These are phyloP conservation scores for Ictidomys tridecemlineatus DNA, from an alignment of 2,113 vertebrate genomes.

Conservation along the genomic window DNA sequence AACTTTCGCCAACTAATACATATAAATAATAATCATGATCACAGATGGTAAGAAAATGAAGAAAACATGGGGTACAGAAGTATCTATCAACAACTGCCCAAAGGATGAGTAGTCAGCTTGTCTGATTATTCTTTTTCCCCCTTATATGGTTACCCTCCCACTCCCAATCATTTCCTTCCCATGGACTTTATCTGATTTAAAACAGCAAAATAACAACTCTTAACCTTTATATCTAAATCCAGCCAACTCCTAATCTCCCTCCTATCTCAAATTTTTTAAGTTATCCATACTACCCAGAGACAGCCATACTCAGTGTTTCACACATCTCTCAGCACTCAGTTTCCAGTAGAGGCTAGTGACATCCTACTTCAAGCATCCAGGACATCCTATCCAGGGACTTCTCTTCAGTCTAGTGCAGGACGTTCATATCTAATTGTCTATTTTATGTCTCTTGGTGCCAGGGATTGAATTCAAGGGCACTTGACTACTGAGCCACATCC, in stretches of 20 bases:
- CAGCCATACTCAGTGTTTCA: not conserved
- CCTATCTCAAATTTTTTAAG: not conserved
- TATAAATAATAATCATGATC: not conserved
- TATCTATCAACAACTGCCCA: not conserved
- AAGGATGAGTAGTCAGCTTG: not conserved
- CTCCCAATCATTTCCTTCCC: slow-evolving; percentile 42
- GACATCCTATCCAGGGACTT: not conserved
- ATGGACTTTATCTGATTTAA: not conserved
- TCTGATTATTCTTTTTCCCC: not conserved
- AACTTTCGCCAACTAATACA: not conserved
- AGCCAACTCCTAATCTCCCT: not conserved
- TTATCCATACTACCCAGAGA: not conserved
- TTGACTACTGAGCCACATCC: no score
- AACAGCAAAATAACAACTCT: not conserved
- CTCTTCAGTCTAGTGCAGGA: not conserved
- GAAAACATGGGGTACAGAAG: not conserved
- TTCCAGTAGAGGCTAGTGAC: not conserved
- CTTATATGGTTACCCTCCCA: not conserved
- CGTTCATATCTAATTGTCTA: not conserved
- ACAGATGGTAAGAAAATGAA: not conserved
- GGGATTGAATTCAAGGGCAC: no score
- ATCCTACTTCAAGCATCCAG: not conserved
- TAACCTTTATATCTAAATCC: not conserved
- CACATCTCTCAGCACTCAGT: not conserved
- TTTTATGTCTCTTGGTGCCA: not conserved